Base-by-base conservation (phyloP, 2,888 invertebrate species). In the Orchesellides sinensis region DNA sequence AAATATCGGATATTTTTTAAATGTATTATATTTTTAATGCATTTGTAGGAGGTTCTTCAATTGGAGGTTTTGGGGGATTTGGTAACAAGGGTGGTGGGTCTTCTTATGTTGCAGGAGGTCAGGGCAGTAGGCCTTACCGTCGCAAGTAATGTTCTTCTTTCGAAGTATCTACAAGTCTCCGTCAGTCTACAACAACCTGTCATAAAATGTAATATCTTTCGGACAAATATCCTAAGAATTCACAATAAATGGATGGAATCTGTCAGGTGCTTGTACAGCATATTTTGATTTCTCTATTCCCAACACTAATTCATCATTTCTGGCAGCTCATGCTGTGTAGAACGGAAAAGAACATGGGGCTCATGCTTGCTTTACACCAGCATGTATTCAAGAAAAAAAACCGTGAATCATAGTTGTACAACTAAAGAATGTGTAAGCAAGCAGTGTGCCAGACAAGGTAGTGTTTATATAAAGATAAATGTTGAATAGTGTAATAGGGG, bases 51-150 rank as follows among this genome's bases (percentile, higher is more conserved):
- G n/a, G n/a, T n/a, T n/a, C n/a, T n/a, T n/a, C n/a, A n/a, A n/a
- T n/a, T n/a, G n/a, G n/a, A n/a, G 88, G 88, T 25, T 88, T 88
- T 66, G 87, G 86, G 21, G 86, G 86, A n/a, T 75, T 79, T 69
- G 77, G 85, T 83, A 47, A 49, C 29, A 56, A 27, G 35, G 21
- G 63, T 21, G 85, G 86, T 70, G 75, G 45, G 19, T 81, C 84
- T 21, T 66, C 85, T 52, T 77, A 84, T 29, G 84, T 70, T 32
- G 87, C 86, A 61, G 86, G 86, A 63, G 87, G 86, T 61, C 86
- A 87, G 83, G 87, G 87, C 47, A 84, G 83, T 63, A 59, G 83
- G 5, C 83, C 84, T 25, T 83, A 47, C n/a, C 4, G 47, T 6
- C 5, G 32, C 32, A 32, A 6, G 6, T 32, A 32, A 32, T 10